These are phyloP conservation scores for Acyrthosiphon pisum DNA, from an alignment of 1,140 invertebrate genomes.

Conservation along the genomic window DNA sequence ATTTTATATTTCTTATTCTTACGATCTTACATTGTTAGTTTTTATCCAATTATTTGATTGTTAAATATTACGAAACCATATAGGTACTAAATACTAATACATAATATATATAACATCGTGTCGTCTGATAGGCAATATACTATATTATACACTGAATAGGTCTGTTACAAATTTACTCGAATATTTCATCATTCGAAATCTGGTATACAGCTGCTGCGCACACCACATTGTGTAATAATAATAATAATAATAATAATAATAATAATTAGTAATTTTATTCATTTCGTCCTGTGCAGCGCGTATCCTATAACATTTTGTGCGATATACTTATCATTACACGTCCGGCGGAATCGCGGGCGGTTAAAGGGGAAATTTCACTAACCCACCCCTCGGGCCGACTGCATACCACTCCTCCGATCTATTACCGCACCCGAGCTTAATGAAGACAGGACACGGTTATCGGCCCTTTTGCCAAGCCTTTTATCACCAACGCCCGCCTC, in stretches of 20 bases:
- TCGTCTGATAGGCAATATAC: no score
- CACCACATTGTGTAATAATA: not conserved
- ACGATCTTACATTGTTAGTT: not conserved
- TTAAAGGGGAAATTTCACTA: conserved; percentile 33
- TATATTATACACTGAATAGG: not conserved
- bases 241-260: not conserved
- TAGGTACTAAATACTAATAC: no score
- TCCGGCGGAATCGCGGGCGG: not conserved
- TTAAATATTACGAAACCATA: not conserved
- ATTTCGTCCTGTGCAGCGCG: not conserved
- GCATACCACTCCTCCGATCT: not conserved
- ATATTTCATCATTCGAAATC: not conserved
- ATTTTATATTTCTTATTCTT: not conserved
- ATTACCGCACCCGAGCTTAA: conserved; percentile 21
- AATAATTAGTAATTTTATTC: not conserved
- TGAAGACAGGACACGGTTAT: conserved; percentile 18
- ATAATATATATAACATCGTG: no score
- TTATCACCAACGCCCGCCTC: not conserved
- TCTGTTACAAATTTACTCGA: not conserved
- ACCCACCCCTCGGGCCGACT: not conserved
- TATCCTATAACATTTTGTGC: not conserved
- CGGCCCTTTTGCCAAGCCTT: conserved; percentile 15
- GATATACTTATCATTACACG: not conserved
- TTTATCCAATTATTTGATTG: no score
- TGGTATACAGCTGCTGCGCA: not conserved